phyloP scores from a whole-genome alignment of 2,113 vertebrate species.

The Ailurus styani region DNA sequence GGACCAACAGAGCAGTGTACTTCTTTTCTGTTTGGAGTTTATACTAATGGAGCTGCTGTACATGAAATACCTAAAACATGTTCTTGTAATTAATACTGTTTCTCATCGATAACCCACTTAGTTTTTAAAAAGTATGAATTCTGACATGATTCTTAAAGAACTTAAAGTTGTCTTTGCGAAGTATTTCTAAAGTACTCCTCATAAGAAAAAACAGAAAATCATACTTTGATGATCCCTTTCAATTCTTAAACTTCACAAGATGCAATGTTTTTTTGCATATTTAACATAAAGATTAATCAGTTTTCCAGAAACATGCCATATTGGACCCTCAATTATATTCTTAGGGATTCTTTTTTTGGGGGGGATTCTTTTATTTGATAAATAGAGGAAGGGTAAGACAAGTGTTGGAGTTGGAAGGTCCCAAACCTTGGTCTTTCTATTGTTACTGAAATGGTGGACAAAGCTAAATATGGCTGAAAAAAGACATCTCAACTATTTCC shows the following conservation, averaged over 20 bases:
- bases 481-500: neutral
- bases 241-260: neutral
- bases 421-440: neutral
- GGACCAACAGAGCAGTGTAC: neutral
- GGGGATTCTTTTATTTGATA: neutral
- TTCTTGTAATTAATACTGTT: neutral
- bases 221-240: neutral
- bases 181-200: neutral
- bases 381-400: neutral
- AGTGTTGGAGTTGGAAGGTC: neutral
- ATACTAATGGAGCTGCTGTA: neutral
- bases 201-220: neutral
- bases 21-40: neutral
- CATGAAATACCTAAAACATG: neutral
- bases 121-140: neutral
- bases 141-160: neutral
- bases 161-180: neutral
- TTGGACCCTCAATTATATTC: neutral
- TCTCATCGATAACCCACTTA: neutral
- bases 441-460: neutral
- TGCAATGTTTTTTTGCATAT: neutral
- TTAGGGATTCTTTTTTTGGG: neutral
- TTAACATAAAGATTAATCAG: neutral
- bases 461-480: neutral
- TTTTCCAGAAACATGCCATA: slow-evolving; percentile 22